A percentile compares a stretch with the other conserved stretches of the same genome.
Evolutionary conservation across 2,888 invertebrate species (phyloP).

Genomic region (Macrosoma leucophasiata): DNA sequence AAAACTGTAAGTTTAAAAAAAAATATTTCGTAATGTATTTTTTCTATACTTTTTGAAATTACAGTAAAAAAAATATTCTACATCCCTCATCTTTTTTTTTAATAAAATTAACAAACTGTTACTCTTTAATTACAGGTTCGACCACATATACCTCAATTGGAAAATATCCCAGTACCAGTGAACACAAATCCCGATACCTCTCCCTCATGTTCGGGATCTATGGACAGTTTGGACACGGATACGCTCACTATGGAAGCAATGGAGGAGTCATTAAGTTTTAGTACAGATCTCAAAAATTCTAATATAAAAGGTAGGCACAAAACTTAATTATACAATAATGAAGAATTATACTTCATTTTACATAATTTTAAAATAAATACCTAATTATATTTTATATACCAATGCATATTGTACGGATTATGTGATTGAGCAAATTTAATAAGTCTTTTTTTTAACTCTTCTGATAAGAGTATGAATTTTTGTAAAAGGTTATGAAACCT

Average conservation of each 20-base stretch:
- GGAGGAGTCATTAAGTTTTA: constrained; percentile 62
- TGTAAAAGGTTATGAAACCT: no score
- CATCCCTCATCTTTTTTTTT: background rate
- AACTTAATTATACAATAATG: constrained; percentile 1
- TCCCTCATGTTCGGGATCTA: constrained; percentile 62
- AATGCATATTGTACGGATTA: no score
- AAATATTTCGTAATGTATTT: background rate
- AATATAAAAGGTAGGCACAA: constrained; percentile 57
- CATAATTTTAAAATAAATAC: no score
- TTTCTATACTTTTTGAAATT: no score
- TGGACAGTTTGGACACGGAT: constrained; percentile 64
- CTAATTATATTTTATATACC: no score
- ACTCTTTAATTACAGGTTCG: constrained; percentile 62
- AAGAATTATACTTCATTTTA: no score
- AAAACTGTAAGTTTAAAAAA: background rate
- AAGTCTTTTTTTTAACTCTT: no score
- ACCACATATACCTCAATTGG: constrained; percentile 80
- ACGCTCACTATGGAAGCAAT: constrained; percentile 63
- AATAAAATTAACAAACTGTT: background rate
- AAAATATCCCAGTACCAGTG: constrained; percentile 74
- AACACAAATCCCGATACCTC: constrained; percentile 59
- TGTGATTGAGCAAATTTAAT: no score
- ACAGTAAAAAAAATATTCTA: background rate
- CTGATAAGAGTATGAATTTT: no score
- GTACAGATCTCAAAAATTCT: constrained; percentile 55